Conservation (phyloP, 2,888 invertebrate species). For the Phymatocera aterrima region DNA sequence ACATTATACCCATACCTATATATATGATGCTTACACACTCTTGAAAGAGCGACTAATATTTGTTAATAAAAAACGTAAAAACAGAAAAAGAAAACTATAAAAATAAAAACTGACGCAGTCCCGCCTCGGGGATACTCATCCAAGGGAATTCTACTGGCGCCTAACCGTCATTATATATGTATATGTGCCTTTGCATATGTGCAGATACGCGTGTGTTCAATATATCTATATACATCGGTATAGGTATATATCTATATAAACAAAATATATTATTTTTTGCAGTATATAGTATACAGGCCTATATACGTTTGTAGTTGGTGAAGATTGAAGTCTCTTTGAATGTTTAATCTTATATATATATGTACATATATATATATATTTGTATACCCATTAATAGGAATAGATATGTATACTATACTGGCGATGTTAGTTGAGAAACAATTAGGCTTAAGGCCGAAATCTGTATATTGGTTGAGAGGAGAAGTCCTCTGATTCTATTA, state of each 20-base stretch:
- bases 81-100: background rate
- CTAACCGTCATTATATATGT: background rate
- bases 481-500: conserved; percentile 14
- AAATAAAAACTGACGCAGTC: conserved; percentile 29
- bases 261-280: conserved; percentile 3
- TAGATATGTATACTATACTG: background rate
- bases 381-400: too few relatives aligned
- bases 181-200: too few relatives aligned
- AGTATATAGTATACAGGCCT: background rate
- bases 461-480: conserved; percentile 1
- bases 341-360: too few relatives aligned
- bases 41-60: conserved; percentile 33
- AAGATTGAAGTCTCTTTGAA: conserved; percentile 35
- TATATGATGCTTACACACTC: background rate
- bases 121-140: conserved; percentile 27
- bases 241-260: too few relatives aligned
- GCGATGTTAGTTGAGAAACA: background rate
- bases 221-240: too few relatives aligned
- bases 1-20: background rate
- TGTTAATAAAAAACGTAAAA: background rate
- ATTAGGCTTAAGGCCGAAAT: conserved; percentile 25
- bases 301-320: background rate
- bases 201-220: too few relatives aligned
- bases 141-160: conserved; percentile 42
- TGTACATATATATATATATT: too few relatives aligned